Evolutionary conservation across 2,113 vertebrate genomes (phyloP), one percentile per base, ranked within the genome.

Genomic region (Speoplatyrhinus poulsoni): DNA sequence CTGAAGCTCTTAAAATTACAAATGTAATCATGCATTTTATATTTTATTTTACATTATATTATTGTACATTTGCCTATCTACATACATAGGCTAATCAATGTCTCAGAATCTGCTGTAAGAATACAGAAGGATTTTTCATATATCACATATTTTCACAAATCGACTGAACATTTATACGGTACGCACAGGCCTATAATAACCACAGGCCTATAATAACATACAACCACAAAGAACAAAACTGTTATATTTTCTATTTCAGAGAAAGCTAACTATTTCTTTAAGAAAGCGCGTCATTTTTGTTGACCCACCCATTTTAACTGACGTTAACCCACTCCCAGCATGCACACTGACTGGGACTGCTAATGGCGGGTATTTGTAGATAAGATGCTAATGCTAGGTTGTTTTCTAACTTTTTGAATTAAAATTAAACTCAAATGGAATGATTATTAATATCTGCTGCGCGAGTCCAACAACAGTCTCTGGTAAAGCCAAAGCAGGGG

Each of bases 291-390:
- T 84, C 73, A 83, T 63, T 15, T 0, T 6, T 3, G 1, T 10
- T 13, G 3, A 4, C 11, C 48, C 5, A 9, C 6, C 65, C 68
- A n/a, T 46, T 49, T 16, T 15, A 4, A 3, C 15, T 89, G 87
- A 89, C 90, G 85, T 82, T 2, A 3, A 2, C 36, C 5, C 10
- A 60, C 70, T 91, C 90, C 91, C 90, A 86, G 75, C 83, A 89
- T 90, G 88, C 90, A 72, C 79, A 54, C 63, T 78, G 55, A 52
- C 62, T 77, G 55, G 58, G 83, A 80, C 79, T 85, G 83, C 62
- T 87, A 87, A 87, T 90, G 93, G 93, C 91, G 90, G 90, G 90
- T 88, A 77, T 86, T 90, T 92, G 65, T 77, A 77, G 32, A 32
- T 67, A 69, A 79, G 56, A 64, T 65, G 54, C 65, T 48, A 57